Base-by-base conservation (phyloP, 2,888 invertebrate genomes). In the Pseudoips prasinana region DNA sequence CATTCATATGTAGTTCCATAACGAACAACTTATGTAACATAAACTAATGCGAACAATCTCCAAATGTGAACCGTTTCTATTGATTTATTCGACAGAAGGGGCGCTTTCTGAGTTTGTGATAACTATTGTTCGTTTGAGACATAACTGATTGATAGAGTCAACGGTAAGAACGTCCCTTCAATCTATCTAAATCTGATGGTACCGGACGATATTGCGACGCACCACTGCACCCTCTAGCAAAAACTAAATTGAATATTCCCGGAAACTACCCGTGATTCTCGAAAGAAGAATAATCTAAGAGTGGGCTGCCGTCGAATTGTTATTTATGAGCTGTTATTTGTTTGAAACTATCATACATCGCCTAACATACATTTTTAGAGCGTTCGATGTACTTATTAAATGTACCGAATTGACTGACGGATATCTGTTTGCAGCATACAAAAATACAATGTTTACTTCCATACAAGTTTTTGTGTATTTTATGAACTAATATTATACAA, bases 231-330 rank as follows among this genome's bases (percentile, higher is more conserved):
- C 71, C 75, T 69, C 71, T 58, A 60, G 61, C 59, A 68, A 69
- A 71, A 73, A 73, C 69, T 64, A 73, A 74, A 74, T 74, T 72
- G 70, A 74, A 74, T 67, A 65, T 20, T 68, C 58, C 64, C 61
- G 41, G 43, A 34, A 53, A 36, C 29, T 46, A 46, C 42, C 36
- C 28, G 18, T 28, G 39, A 10, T 29, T 39, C 27, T 40, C 39
- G 41, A 46, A 37, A 34, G 37, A 30, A 34, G 25, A 18, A 11
- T 11, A 11, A 36, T 24, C 18, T 17, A 25, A 34, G 18, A 25
- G n/a, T 32, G 50, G 45, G 33, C 40, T 2, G 5, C 2, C 5
- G 14, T 3, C 2, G 20, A 7, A n/a, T 20, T 2, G 20, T 20
- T 5, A 53, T 48, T 39, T 34, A 38, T 24, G 36, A 20, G 7